Evolutionary conservation across 2,113 vertebrate species (phyloP).

Genomic region (Maccullochella peelii): DNA sequence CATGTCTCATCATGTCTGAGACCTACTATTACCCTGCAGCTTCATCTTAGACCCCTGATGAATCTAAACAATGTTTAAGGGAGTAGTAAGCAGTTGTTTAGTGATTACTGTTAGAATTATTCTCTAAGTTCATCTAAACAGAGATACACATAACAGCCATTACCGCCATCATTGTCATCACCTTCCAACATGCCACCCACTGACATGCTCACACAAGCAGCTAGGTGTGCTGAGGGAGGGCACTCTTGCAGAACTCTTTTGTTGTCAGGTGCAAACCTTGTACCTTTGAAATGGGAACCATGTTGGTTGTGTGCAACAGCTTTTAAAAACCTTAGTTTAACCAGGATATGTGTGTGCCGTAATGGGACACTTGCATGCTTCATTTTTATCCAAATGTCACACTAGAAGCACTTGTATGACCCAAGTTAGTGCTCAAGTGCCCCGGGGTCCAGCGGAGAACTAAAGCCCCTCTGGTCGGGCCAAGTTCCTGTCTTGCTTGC

Average conservation of each 20-base stretch:
- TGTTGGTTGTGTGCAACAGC: not conserved
- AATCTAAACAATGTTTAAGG: conserved; percentile 71
- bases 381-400: not conserved
- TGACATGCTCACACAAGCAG: conserved; percentile 46
- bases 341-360: not conserved
- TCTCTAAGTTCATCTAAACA: conserved; percentile 60
- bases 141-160: conserved; percentile 60
- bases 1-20: conserved; percentile 59
- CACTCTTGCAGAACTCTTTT: not conserved
- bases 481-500: too few relatives aligned
- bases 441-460: not conserved
- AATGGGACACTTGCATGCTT: not conserved
- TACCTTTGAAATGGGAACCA: not conserved
- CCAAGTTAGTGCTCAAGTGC: conserved; percentile 1
- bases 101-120: conserved; percentile 54
- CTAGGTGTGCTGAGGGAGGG: conserved; percentile 10
- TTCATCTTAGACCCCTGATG: conserved; percentile 45
- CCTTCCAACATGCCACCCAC: conserved; percentile 70
- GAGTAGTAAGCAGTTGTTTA: conserved; percentile 68
- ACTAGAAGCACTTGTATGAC: not conserved
- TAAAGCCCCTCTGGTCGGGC: not conserved
- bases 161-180: conserved; percentile 59
- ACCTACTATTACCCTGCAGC: conserved; percentile 65
- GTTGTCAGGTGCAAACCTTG: not conserved
- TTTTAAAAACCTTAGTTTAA: not conserved